Evolutionary conservation across 1,140 invertebrate genomes (phyloP), one percentile per base, ranked within the genome.

Genomic region (Cephus cinctus): DNA sequence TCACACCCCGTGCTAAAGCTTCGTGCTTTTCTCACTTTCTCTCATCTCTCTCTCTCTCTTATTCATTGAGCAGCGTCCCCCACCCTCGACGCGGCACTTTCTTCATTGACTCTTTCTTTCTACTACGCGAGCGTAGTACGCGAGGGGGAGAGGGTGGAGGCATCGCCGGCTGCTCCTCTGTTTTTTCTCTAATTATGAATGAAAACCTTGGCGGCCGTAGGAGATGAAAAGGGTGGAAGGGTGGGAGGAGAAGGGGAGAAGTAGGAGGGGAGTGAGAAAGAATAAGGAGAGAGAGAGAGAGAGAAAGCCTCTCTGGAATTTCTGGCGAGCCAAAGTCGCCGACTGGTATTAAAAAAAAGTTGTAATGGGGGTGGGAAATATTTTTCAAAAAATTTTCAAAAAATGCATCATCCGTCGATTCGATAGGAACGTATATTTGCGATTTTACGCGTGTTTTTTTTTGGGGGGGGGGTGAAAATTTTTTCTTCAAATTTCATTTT

Each of bases 61-160:
- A 74, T 74, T 77, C 75, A 77, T 77, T 77, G 72, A 77, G 69
- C 61, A 69, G 54, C 54, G 51, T 41, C 58, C 53, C 57, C 59
- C 54, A 52, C 25, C n/a, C 59, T 27, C 34, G 36, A 51, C 46
- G 23, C 43, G 43, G 52, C 44, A 70, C 65, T 73, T 76, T 75
- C 73, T 77, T 73, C 75, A 76, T 77, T 76, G 71, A 76, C 70
- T 73, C 73, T 75, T 77, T 77, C 73, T 75, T 75, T 71, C 61
- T 64, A 73, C 72, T 75, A 75, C 73, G 64, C 60, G 50, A 60
- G 65, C 67, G 67, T 74, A 70, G 63, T 67, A 67, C 62, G 61
- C 53, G 53, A n/a, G n/a, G n/a, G n/a, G n/a, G n/a, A n/a, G n/a
- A n/a, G n/a, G n/a, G n/a, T n/a, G n/a, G n/a, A 61, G 53, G 52